phyloP scores from a whole-genome alignment of 2,797 vertebrate species.

The Sebastes baramenuke region DNA sequence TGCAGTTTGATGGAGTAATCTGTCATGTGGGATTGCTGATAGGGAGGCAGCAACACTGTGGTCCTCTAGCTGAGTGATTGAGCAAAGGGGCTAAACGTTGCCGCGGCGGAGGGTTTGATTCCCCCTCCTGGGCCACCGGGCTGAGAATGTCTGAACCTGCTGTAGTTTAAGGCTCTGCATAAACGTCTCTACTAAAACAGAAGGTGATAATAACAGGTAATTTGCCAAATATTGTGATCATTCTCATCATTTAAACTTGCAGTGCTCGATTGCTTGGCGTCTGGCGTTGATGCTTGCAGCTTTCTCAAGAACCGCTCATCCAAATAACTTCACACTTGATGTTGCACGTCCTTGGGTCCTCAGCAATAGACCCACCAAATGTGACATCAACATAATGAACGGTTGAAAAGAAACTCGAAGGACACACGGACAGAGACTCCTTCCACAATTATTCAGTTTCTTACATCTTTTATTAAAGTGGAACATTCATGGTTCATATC shows the following conservation, averaged over 20 bases:
- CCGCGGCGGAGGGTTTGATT: slow-evolving; percentile 6
- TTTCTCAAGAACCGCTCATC: too few species aligned
- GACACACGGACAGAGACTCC: neutral
- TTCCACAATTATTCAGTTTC: neutral
- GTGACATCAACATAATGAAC: neutral
- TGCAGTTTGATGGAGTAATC: slow-evolving; percentile 44
- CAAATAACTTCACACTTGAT: too few species aligned
- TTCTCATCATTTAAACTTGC: too few species aligned
- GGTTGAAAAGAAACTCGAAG: neutral
- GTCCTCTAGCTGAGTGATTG: slow-evolving; percentile 18
- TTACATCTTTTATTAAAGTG: slow-evolving; percentile 1
- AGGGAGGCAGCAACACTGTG: slow-evolving; percentile 13
- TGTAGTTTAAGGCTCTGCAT: neutral
- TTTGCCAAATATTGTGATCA: neutral
- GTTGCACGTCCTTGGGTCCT: too few species aligned
- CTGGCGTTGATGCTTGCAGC: too few species aligned
- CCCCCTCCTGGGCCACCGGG: neutral
- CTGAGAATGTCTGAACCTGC: neutral
- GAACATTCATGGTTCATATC: neutral
- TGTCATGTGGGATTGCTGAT: slow-evolving; percentile 34
- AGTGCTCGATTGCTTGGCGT: too few species aligned
- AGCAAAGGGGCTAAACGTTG: slow-evolving; percentile 9
- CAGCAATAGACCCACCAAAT: too few species aligned
- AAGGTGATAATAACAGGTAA: neutral
- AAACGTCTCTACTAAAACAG: neutral